Base-by-base conservation (phyloP, 1,140 invertebrate species). In the Philopotamus ludificatus region DNA sequence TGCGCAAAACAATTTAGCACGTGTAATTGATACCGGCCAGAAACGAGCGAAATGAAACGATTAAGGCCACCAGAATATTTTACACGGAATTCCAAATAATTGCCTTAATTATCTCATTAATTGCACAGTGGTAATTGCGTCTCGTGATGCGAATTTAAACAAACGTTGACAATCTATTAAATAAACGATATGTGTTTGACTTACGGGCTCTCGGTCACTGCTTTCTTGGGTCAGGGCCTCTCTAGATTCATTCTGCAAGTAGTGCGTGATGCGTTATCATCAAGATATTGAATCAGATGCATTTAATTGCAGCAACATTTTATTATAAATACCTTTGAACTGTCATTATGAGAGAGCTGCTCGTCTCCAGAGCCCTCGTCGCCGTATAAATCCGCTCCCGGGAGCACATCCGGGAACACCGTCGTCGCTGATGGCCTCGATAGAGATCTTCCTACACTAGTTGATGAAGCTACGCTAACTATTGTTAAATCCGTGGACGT, bases 181-280 rank as follows among this genome's bases (percentile, higher is more conserved):
- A n/a, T n/a, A n/a, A n/a, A n/a, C n/a, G n/a, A n/a, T n/a, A n/a
- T n/a, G n/a, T n/a, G n/a, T n/a, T 57, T 22, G 9, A 82, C 85
- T 85, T 74, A 87, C 86, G 53, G 86, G 82, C 72, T 87, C 85
- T 72, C 87, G 85, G 74, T 88, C 84, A 72, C 84, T 87, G 44
- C 86, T 85, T 67, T 87, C 86, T 64, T 85, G 83, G 39, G 83
- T 83, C 18, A 87, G 76, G 3, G 84, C 81, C 71, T 87, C 86
- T 74, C 84, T 79, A 1, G 85, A 86, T 70, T 87, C 84, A 74
- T 87, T 87, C 73, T 82, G 73, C 42, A 77, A 76, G 61, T 53
- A 53, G 50, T 53, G 50, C 39, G 23, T 42, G 39, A 22, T 18
- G 16, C 21, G 22, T 49, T 49, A 42, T 8, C 28, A 54, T 9